Evolutionary conservation across 1,140 invertebrate species (phyloP), one percentile per base, ranked within the genome.

Genomic region (Temnothorax nylanderi): DNA sequence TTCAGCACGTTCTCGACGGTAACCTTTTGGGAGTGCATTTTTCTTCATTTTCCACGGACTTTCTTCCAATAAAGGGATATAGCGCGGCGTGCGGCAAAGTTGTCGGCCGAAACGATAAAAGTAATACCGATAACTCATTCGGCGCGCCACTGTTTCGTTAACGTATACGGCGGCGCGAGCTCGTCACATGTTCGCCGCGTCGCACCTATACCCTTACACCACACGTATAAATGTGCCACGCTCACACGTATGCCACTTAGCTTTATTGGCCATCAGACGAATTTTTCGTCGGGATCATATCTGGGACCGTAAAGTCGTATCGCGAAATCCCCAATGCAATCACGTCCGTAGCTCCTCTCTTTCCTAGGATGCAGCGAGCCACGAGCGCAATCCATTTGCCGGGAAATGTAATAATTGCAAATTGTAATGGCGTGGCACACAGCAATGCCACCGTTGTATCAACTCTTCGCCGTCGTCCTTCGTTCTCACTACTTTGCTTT

Each of bases 391-490:
- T 93, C 92, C 92, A 94, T 94, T 95, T 94, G 91, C 89, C 89
- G 86, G 90, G 92, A 93, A 94, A 94, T 92, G 93, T 94, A 93
- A 93, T 95, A 94, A 95, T 94, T 94, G 94, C 93, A 92, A 94
- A 94, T 94, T 91, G 94, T 94, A 94, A 94, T 93, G 92, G 94
- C 87, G 88, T 87, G 81, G 90, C 89, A 88, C 89, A 89, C 86
- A 91, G 91, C 90, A 92, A 89, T 75, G 88, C 86, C 89, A 88
- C 92, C 91, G 90, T 88, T 90, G 72, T 91, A 91, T 93, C 91
- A 90, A 88, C 86, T 86, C 85, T 85, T 80, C 84, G 34, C 7
- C 34, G 41, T 86, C 80, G 54, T 74, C 34, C 75, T 44, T 41
- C 65, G 67, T 64, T 58, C 71, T 88, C 76, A 41, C 56, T 64